A percentile compares a stretch with the other conserved stretches of the same genome.
Conservation (phyloP, 2,797 vertebrate species). For the Pelochelys cantorii region DNA sequence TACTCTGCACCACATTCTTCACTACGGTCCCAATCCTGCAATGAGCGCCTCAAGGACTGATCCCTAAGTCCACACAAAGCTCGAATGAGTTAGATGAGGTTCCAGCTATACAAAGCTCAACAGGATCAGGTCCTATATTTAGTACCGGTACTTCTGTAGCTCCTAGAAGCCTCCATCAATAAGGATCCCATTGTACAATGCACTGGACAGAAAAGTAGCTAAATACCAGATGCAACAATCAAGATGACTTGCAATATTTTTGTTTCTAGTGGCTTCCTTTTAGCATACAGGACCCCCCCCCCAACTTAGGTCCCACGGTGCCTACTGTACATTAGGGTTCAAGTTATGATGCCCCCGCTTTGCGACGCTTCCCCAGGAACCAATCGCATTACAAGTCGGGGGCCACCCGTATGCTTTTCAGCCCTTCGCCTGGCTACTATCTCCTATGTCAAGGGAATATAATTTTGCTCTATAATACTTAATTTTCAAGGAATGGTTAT, state of each 20-base stretch:
- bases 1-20: neutral
- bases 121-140: neutral
- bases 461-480: slow-evolving; percentile 16
- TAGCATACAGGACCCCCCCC: neutral
- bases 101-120: neutral
- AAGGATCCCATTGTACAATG: neutral
- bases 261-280: neutral
- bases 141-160: neutral
- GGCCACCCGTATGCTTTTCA: neutral
- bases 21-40: fast-evolving
- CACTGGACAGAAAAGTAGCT: neutral
- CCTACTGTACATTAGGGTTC: too few species aligned
- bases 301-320: too few species aligned
- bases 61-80: neutral
- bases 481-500: slow-evolving; percentile 54
- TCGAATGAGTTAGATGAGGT: neutral
- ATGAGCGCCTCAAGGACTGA: neutral
- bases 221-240: neutral
- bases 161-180: neutral
- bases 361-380: too few species aligned
- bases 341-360: too few species aligned
- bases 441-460: slow-evolving; percentile 4
- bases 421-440: neutral
- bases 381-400: too few species aligned
- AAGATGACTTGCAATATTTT: neutral